Conservation (phyloP, 1,140 invertebrate genomes). For the Diuraphis noxia region DNA sequence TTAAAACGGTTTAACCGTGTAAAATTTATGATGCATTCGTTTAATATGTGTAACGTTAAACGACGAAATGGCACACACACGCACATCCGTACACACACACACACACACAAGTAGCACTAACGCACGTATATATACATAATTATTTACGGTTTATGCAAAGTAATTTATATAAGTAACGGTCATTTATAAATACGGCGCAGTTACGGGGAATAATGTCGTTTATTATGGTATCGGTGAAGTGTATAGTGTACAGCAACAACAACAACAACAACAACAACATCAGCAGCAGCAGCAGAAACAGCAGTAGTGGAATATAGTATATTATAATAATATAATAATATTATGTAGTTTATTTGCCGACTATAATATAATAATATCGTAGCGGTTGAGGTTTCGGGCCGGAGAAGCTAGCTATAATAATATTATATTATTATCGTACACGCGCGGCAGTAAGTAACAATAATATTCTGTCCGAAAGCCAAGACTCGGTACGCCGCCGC, state of each 20-base stretch:
- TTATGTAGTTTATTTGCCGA: not conserved
- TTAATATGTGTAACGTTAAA: conserved; percentile 17
- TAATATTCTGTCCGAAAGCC: not conserved
- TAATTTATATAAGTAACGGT: conserved; percentile 34
- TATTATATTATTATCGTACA: not conserved
- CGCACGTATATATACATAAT: not conserved
- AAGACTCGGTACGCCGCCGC: not conserved
- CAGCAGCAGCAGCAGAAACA: too few relatives aligned
- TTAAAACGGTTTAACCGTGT: conserved; percentile 12
- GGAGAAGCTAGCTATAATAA: too few relatives aligned
- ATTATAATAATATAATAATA: conserved; percentile 13
- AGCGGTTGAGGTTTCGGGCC: not conserved
- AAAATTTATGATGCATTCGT: conserved; percentile 4
- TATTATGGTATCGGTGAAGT: conserved; percentile 22
- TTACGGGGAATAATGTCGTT: not conserved
- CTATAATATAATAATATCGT: not conserved
- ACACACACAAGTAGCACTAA: not conserved
- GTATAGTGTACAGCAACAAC: not conserved
- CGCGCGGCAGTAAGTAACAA: not conserved
- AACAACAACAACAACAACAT: not conserved
- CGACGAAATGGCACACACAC: not conserved
- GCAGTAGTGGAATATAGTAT: not conserved
- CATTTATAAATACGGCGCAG: not conserved
- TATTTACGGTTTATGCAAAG: conserved; percentile 22
- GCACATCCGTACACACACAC: not conserved